phyloP scores from a whole-genome alignment of 2,113 vertebrate genomes.

The Cyanoramphus novaezelandiae region DNA sequence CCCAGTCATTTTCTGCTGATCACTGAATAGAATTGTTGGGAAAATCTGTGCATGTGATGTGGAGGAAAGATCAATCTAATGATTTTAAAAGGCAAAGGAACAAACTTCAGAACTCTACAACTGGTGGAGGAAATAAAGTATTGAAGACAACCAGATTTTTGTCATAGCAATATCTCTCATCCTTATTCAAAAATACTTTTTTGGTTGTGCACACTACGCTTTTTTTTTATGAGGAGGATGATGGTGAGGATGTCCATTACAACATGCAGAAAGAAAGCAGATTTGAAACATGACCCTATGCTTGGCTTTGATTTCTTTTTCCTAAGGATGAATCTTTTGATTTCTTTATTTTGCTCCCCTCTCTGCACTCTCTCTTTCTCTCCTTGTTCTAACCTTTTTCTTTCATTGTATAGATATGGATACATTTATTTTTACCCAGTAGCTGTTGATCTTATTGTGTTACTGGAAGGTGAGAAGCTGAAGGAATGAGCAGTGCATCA shows the following conservation, averaged over 20 bases:
- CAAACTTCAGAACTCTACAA: not conserved
- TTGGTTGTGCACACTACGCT: not conserved
- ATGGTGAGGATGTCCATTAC: not conserved
- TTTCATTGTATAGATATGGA: not conserved
- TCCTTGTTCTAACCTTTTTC: not conserved
- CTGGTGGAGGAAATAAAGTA: not conserved
- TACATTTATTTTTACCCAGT: conserved; percentile 6
- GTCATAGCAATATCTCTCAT: not conserved
- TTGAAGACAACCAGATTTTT: not conserved
- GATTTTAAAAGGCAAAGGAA: not conserved
- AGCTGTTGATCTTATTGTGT: conserved; percentile 1
- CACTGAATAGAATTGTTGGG: not conserved
- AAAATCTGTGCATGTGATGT: not conserved
- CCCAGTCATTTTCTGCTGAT: not conserved
- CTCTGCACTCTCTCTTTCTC: not conserved
- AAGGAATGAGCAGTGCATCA: conserved; percentile 8
- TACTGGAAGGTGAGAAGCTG: conserved; percentile 40
- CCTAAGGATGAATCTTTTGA: not conserved
- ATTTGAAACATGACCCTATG: not conserved
- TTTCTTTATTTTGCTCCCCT: not conserved
- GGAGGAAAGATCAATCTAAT: not conserved
- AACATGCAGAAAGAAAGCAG: not conserved
- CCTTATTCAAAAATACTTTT: not conserved
- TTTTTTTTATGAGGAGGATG: not conserved
- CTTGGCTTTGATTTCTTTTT: not conserved